Conservation (phyloP, 64 coral and sea anemone genomes). For the Dendrophyllia cribrosa region DNA sequence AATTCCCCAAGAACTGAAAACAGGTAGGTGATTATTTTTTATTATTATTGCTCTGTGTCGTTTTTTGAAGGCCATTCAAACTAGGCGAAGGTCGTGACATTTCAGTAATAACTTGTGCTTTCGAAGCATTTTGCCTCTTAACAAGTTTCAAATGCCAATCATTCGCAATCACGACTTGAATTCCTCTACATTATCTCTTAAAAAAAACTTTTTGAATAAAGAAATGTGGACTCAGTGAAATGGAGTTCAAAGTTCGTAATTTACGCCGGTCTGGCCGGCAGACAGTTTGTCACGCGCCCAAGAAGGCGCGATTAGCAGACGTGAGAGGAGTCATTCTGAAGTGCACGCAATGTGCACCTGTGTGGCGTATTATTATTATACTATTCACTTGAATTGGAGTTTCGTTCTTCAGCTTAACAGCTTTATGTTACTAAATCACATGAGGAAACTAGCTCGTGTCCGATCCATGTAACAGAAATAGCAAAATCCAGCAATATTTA, state of each 20-base stretch:
- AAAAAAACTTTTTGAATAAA: neutral
- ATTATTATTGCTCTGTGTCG: neutral
- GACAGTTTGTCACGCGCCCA: conserved; percentile 31
- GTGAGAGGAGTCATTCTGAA: neutral
- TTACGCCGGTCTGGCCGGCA: neutral
- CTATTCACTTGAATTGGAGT: neutral
- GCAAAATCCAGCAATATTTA: neutral
- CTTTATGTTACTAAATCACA: neutral
- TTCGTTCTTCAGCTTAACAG: neutral
- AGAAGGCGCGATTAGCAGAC: neutral
- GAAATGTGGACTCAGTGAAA: neutral
- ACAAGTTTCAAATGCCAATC: neutral
- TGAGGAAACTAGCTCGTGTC: neutral
- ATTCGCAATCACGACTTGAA: neutral
- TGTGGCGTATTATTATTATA: neutral
- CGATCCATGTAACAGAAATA: neutral
- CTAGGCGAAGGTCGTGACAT: conserved; percentile 36
- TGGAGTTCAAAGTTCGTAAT: conserved; percentile 1
- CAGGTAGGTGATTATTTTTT: conserved; percentile 5
- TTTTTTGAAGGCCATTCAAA: conserved; percentile 28
- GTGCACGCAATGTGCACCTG: neutral
- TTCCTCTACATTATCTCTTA: neutral
- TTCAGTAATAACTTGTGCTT: neutral
- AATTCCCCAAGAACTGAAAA: neutral
- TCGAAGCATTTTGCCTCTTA: neutral